phyloP scores from a whole-genome alignment of 1,140 invertebrate species.

The Bombus terrestris region DNA sequence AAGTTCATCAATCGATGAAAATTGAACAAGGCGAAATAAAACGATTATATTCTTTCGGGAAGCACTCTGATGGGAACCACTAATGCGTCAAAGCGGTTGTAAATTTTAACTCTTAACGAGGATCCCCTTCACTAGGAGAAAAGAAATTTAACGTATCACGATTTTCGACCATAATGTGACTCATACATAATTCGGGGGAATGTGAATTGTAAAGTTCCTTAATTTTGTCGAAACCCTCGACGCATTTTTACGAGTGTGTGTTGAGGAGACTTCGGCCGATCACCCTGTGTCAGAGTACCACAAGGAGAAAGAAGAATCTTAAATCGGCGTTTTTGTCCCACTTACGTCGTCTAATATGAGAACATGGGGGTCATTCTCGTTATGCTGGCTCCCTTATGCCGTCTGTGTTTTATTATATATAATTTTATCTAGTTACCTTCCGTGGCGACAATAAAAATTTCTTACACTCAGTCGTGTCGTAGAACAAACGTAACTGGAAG shows the following conservation, averaged over 20 bases:
- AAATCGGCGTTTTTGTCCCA: conserved; percentile 63
- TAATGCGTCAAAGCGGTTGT: neutral
- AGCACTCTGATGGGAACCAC: neutral
- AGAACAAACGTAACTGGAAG: neutral
- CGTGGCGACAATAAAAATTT: neutral
- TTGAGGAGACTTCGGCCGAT: neutral
- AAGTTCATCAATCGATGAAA: conserved; percentile 11
- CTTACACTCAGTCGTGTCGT: neutral
- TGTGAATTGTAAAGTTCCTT: conserved; percentile 15
- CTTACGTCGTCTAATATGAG: conserved; percentile 44
- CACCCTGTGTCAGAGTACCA: neutral
- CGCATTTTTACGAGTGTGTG: neutral
- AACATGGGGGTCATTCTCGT: conserved; percentile 39
- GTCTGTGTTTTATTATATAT: neutral
- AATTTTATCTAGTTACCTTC: neutral
- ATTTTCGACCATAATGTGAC: neutral
- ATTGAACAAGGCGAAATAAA: conserved; percentile 15
- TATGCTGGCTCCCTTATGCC: conserved; percentile 6
- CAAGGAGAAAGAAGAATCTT: conserved; percentile 20
- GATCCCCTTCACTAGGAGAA: neutral
- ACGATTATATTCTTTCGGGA: neutral
- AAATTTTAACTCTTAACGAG: neutral
- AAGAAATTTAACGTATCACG: conserved; percentile 13
- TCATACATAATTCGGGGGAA: conserved; percentile 36
- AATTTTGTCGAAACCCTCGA: conserved; percentile 18